Percentiles rank a stretch among this genome's conserved stretches.
These are phyloP conservation scores for Chionodraco myersi DNA, from an alignment of 2,113 vertebrate genomes.

Conservation along the genomic window DNA sequence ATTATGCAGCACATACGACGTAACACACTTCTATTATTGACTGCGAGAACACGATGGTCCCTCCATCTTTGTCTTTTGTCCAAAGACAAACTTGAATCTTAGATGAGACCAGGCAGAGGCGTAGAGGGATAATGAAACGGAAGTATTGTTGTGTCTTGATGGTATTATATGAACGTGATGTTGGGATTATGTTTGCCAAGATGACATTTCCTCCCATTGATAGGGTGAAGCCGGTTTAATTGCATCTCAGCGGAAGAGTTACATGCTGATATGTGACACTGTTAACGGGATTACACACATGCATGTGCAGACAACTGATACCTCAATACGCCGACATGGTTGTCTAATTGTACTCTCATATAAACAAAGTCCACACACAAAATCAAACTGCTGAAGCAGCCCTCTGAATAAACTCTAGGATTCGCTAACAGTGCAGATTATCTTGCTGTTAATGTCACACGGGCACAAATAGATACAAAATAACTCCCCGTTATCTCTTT, in stretches of 20 bases:
- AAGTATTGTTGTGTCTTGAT: conserved; percentile 34
- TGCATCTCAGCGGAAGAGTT: conserved; percentile 35
- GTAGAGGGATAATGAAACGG: conserved; percentile 7
- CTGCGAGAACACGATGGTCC: conserved; percentile 33
- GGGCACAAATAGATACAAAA: conserved; percentile 17
- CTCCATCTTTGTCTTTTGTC: conserved; percentile 33
- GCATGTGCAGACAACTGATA: conserved; percentile 39
- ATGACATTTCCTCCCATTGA: conserved; percentile 31
- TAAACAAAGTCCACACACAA: background rate
- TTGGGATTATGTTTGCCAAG: conserved; percentile 41
- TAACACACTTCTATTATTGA: conserved; percentile 34
- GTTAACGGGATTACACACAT: conserved; percentile 38
- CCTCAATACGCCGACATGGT: background rate
- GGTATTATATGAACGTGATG: conserved; percentile 31
- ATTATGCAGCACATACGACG: background rate
- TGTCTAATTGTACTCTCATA: background rate
- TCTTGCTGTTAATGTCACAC: conserved; percentile 58
- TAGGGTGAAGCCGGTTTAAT: conserved; percentile 23
- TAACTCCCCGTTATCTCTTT: conserved; percentile 5
- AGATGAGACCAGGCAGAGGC: conserved; percentile 19
- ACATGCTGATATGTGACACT: conserved; percentile 36
- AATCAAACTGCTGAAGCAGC: conserved; percentile 9
- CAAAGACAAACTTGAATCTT: conserved; percentile 37
- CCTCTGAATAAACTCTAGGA: conserved; percentile 37
- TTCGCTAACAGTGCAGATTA: conserved; percentile 58